phyloP scores from a whole-genome alignment of 2,797 vertebrate species.

The Fratercula arctica region DNA sequence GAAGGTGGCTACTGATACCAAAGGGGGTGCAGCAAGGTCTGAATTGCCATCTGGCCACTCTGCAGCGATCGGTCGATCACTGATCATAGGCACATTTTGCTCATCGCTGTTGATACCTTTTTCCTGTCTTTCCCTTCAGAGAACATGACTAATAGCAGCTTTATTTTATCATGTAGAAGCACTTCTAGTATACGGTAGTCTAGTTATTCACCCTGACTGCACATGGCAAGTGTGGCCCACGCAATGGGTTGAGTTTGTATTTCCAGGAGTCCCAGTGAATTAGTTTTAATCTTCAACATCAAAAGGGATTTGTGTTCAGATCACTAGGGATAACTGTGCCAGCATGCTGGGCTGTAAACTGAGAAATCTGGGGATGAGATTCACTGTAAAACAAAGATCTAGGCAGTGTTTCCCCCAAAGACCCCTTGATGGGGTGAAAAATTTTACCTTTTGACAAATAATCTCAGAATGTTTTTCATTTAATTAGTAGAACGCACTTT shows the following conservation, averaged over 20 bases:
- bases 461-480: neutral
- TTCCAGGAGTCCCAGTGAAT: neutral
- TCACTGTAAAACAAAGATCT: neutral
- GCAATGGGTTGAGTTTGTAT: neutral
- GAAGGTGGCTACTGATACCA: neutral
- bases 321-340: neutral
- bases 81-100: neutral
- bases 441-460: neutral
- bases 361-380: neutral
- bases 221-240: accelerated
- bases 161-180: neutral
- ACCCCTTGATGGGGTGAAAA: neutral
- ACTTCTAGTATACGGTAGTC: neutral
- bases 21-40: neutral
- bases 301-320: neutral
- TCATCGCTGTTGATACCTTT: neutral
- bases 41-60: neutral
- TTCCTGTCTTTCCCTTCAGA: neutral
- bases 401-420: neutral
- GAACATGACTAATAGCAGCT: neutral
- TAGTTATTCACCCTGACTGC: neutral
- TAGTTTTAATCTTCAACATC: neutral
- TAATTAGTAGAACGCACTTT: neutral
- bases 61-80: neutral
- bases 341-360: neutral